Base-by-base conservation (phyloP, 1,140 invertebrate genomes). In the Drosophila subpulchrella region DNA sequence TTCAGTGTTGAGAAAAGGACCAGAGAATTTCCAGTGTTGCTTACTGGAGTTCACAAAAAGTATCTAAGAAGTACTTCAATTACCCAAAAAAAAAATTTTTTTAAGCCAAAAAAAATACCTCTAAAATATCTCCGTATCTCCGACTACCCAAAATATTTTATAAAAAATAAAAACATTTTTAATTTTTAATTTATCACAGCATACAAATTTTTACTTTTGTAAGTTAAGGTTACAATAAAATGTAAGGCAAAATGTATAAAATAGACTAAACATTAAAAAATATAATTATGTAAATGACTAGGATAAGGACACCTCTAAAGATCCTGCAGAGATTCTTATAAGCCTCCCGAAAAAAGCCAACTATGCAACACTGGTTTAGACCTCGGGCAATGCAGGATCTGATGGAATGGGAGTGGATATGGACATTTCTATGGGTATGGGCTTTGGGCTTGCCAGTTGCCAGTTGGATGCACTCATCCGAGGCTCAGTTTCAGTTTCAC, bases 401-500 rank as follows among this genome's bases (percentile, higher is more conserved):
- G 34, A 36, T 15, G 44, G 32, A 20, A 55, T 41, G 65, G 34
- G 5, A 41, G 47, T 30, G 30, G 12, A 20, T 8, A 39, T 15
- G 48, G 48, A n/a, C 27, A 36, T 13, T 20, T 10, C 58, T 42
- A 11, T 41, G 3, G 50, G 6, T 30, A 27, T 48, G 46, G 44
- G 20, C 17, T 32, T n/a, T 20, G 27, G 39, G 7, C n/a, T 36
- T 38, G 61, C 47, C 38, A 51, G 39, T 55, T 70, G 51, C 53
- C 66, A 71, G 53, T 58, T 71, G 68, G 68, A 58, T 71, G 68
- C 67, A 71, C 65, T 71, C 44, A 41, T 41, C 50, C 66, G 67
- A 68, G 41, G 42, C 66, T 48, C 38, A 38, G 62, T 57, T 68
- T 70, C 42, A 70, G 36, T 70, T 71, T 71, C 51, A 70, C 65